Evolutionary conservation across 2,888 invertebrate species (phyloP), one percentile per base, ranked within the genome.

Genomic region (Geophilus truncorum): DNA sequence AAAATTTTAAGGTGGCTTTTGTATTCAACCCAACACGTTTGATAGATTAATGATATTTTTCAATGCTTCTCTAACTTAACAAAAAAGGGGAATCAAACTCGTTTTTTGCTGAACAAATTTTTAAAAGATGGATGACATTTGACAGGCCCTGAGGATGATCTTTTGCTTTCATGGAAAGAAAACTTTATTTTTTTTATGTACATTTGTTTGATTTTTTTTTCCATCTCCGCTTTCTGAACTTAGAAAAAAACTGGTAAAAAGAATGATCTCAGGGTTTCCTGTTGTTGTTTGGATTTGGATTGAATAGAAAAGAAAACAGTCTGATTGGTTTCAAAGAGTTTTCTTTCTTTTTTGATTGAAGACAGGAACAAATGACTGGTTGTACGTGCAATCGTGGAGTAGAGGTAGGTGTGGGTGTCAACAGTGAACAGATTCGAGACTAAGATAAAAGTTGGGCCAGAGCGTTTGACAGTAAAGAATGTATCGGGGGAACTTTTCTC

Each of bases 401-500:
- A 21, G 70, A 70, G 70, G 70, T 70, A 23, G 45, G 75, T 76
- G 80, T 34, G 75, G 80, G 80, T 76, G 80, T 80, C 80, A 80
- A 80, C 80, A 80, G 32, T 76, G 75, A 80, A 40, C 32, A 36
- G 80, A 80, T 80, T 80, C 75, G 80, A 80, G 80, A 80, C 75
- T 32, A 70, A 76, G 80, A 80, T 80, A 80, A 80, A 80, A 80
- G 75, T 80, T 70, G 51, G 70, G 70, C 70, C 70, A 70, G 70
- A 28, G 40, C 32, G 75, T 25, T 40, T 80, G 80, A 80, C 80
- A 80, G 80, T 80, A 80, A 80, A 80, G 80, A 80, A 80, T 80
- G 80, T 80, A 80, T 80, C 76, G 80, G 45, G 80, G 75, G 80
- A 80, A 80, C 80, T 80, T 80, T 80, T 80, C 80, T 32, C 80